Conservation (phyloP, 2,888 invertebrate genomes). For the Phyllotreta striolata region DNA sequence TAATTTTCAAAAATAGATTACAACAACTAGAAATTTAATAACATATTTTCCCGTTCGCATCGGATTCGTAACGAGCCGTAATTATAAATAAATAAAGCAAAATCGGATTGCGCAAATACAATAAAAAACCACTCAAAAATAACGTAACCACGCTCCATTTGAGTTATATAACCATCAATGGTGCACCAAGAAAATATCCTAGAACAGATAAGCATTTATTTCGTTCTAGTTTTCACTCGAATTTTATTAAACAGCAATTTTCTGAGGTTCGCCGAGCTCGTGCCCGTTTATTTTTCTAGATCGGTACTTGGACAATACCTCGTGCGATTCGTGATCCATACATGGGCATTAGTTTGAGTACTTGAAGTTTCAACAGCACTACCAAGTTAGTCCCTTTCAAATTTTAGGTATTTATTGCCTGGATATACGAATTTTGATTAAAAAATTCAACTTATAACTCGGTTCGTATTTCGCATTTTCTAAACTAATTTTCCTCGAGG, state of each 20-base stretch:
- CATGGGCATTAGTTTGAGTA: too few relatives aligned
- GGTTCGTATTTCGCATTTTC: too few relatives aligned
- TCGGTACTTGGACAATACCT: too few relatives aligned
- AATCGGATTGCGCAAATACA: constrained; percentile 25
- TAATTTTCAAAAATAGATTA: constrained; percentile 1
- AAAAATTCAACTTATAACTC: too few relatives aligned
- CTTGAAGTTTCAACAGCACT: too few relatives aligned
- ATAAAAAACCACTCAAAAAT: constrained; percentile 13
- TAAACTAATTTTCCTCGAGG: not conserved
- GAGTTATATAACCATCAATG: constrained; percentile 19
- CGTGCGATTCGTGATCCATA: too few relatives aligned
- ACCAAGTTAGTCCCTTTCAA: too few relatives aligned
- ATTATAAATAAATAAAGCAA: constrained; percentile 25
- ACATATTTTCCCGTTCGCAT: constrained; percentile 13
- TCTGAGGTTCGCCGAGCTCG: constrained; percentile 7
- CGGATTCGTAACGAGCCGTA: constrained; percentile 16
- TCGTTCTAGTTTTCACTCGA: constrained; percentile 11
- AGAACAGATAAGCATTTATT: constrained; percentile 7
- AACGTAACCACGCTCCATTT: constrained; percentile 9
- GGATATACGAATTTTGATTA: too few relatives aligned
- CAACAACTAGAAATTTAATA: constrained; percentile 24
- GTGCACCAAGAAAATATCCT: constrained; percentile 23
- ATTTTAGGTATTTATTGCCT: too few relatives aligned
- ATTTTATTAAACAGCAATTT: constrained; percentile 16
- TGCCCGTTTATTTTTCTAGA: too few relatives aligned